phyloP scores from a whole-genome alignment of 2,888 invertebrate genomes.

The Torymus texanus region DNA sequence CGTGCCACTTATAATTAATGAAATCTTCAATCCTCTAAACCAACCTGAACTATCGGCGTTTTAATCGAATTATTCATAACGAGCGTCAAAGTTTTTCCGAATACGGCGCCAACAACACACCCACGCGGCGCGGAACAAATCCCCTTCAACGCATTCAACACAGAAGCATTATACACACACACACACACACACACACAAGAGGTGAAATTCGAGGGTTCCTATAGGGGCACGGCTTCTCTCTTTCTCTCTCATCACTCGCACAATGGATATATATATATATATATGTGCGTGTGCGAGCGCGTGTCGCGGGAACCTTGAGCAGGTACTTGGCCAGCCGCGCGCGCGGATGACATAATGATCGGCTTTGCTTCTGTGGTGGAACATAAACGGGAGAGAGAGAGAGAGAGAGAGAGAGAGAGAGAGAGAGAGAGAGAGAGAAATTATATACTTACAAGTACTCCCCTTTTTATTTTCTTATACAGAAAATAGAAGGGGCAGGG shows the following conservation, averaged over 20 bases:
- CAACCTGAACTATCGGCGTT: neutral
- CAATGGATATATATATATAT: too few species aligned
- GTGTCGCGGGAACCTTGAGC: slow-evolving; percentile 28
- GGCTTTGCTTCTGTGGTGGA: neutral
- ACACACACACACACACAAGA: neutral
- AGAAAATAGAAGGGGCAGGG: neutral
- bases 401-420: too few species aligned
- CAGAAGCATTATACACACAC: too few species aligned
- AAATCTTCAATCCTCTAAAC: too few species aligned
- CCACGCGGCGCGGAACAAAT: too few species aligned
- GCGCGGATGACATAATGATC: slow-evolving; percentile 35
- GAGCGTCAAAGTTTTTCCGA: neutral
- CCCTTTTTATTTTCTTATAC: slow-evolving; percentile 7
- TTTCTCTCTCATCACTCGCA: too few species aligned
- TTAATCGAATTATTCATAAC: slow-evolving; percentile 3
- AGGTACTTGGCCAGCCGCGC: slow-evolving; percentile 24
- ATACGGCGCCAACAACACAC: too few species aligned
- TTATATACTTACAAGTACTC: neutral
- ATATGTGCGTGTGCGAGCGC: neutral
- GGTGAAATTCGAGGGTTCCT: slow-evolving; percentile 23
- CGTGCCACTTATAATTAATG: too few species aligned
- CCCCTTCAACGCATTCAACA: too few species aligned
- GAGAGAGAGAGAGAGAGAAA: neutral
- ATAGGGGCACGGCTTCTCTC: neutral
- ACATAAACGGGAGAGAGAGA: slow-evolving; percentile 5